Base-by-base conservation (phyloP, 2,113 vertebrate genomes). In the Pagrus major region DNA sequence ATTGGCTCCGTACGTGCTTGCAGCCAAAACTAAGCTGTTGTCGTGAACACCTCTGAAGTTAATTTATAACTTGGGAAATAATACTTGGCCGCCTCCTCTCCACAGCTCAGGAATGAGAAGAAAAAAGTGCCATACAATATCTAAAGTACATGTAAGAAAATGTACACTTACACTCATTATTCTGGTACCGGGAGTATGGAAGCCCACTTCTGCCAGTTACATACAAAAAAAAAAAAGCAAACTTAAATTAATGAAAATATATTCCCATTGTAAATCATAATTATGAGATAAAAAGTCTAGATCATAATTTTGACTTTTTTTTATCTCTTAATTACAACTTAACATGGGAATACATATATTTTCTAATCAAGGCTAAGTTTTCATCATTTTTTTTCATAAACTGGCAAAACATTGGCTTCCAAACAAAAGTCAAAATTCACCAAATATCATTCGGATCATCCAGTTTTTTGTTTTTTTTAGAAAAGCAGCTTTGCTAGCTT, bases 21-120 rank as follows among this genome's bases (percentile, higher is more conserved):
- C n/a, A 60, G 52, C 37, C 33, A 59, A 54, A 83, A 61, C 29
- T 15, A 1, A 0, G 39, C 41, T 42, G 47, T 29, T 9, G 33
- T 44, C 33, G 23, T 21, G 0, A 61, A 33, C 46, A 20, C 52
- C 6, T 31, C n/a, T n/a, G 8, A 71, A 69, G 16, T 68, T 75
- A 49, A 52, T 64, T n/a, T 16, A 31, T 12, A 68, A 59, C 44
- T 37, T 37, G 23, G 27, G 29, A 81, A 87, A 76, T 27, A 58
- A 72, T 29, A 78, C 42, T 49, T 60, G 12, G 41, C 65, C 16
- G 42, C 23, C 3, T 20, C 7, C 16, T 51, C 44, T 68, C 52
- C 16, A 12, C 27, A 29, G 51, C 33, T 65, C 18, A 39, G 78
- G 68, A 81, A 81, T 51, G 33, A 67, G 71, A 64, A 23, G 27